Base-by-base conservation (phyloP, 2,797 vertebrate genomes). In the Tokudaia muenninki region DNA sequence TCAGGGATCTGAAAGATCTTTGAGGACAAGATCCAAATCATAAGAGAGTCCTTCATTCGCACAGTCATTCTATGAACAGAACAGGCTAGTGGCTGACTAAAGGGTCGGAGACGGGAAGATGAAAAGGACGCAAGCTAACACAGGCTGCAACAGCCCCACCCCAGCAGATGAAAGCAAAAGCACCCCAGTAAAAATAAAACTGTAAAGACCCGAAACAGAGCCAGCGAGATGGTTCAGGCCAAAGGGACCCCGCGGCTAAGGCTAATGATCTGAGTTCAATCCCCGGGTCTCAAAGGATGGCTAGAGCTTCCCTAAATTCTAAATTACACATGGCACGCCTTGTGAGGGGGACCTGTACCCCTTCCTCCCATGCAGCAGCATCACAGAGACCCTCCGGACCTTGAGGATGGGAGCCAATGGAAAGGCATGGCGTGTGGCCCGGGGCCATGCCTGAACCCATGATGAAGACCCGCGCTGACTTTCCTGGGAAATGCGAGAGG, bases 341-440 rank as follows among this genome's bases (percentile, higher is more conserved):
- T 55, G 50, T 41, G 67, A 57, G 24, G n/a, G 21, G 6, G n/a
- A 19, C 22, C 67, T 87, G 67, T 24, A 52, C 63, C 63, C 41
- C 50, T 74, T 70, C 21, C 1, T 34, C 67, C n/a, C 16, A 19
- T 31, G 22, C 13, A 41, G 14, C 26, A 57, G n/a, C 86, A 29
- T 74, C 22, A 29, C 24, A 41, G 50, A 87, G 52, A 57, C 26
- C n/a, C 65, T 41, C n/a, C 2, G 16, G 24, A 3, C 34, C 63
- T 41, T 41, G 47, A 57, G 86, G 34, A 55, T 55, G 22, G 47
- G 26, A 55, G 65, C 47, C 84, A 17, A 17, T 16, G 34, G 34
- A 55, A 26, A 50, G 47, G 47, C n/a, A 0, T 1, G n/a, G 8
- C 2, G 0, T 2, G 6, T 74, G 67, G 67, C 24, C 22, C 4